Evolutionary conservation across 1,140 invertebrate species (phyloP), one percentile per base, ranked within the genome.

Genomic region (Melanaphis sacchari): DNA sequence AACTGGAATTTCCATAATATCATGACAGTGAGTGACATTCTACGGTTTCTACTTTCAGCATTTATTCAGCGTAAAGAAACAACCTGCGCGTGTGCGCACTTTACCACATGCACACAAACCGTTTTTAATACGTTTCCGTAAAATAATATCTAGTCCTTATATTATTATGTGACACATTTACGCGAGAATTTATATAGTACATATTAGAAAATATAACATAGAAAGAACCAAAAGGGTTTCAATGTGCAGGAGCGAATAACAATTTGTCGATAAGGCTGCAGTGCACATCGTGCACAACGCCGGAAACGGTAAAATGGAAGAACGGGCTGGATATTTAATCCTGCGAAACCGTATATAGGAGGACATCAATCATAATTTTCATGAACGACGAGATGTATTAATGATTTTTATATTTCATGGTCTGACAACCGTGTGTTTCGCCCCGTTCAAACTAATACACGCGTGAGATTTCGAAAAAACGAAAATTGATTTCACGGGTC

Each of bases 291-390:
- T 15, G 31, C 59, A 76, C 59, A 21, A 76, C 31, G 31, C 59
- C n/a, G 87, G n/a, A 41, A 52, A 21, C 87, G n/a, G 31, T n/a
- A 76, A 76, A 76, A n/a, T 18, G 15, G 31, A 8, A 49, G n/a
- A 36, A 18, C 22, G 88, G 38, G 36, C 31, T n/a, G 59, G 88
- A 26, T 90, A 90, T 90, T 90, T 59, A 59, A 90, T 40, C 88
- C 24, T 11, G 43, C 9, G 26, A 49, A 36, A 21, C n/a, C n/a
- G 36, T 21, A 88, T 46, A 49, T 46, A 49, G 26, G 59, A 89
- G n/a, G 11, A 59, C 88, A 90, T 90, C 88, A 90, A 90, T 90
- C 88, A 90, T 90, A 90, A 90, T 90, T 90, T 90, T n/a, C 88
- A 40, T 59, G 40, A 59, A 90, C 88, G 88, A 90, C 22, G 38